Evolutionary conservation across 2,888 invertebrate genomes (phyloP), one percentile per base, ranked within the genome.

Genomic region (Plagodis dolabraria): DNA sequence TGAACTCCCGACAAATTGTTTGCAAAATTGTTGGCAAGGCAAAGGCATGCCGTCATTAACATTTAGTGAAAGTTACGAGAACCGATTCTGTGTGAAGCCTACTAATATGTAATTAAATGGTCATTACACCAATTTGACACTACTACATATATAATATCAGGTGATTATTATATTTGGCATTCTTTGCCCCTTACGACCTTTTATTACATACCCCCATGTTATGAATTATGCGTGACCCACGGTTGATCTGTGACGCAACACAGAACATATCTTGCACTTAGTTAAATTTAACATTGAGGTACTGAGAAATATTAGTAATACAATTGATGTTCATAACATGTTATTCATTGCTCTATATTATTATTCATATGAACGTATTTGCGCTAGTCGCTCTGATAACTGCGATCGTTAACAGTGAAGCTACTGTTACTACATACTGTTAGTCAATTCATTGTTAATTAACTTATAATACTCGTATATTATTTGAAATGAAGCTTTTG

Each of bases 1-100:
- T 59, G 58, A 60, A 66, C 59, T 12, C 38, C 40, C 51, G 63
- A 60, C 57, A 63, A 63, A 56, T 58, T 48, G 34, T 58, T 58
- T 43, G 52, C 49, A 54, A 63, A 53, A 63, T 50, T 43, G 36
- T 35, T 63, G 62, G 52, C 35, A 47, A 48, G 48, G 10, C 49
- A 55, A 47, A 38, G 7, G 38, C 38, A 7, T 7, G 38, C n/a
- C 38, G 47, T 48, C 45, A 11, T 42, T 11, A 45, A 57, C 46
- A 53, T 53, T 53, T 7, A 38, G 55, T 45, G 62, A 65, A 65
- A 65, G 57, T 51, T 55, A 42, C 42, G 43, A 11, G 40, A 22
- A 53, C 11, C 50, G 33, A 45, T 49, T 10, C 48, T 10, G 33
- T 45, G 11, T 10, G 48, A 8, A n/a, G n/a, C n/a, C n/a, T 12